Evolutionary conservation across 2,797 vertebrate genomes (phyloP).

Genomic region (Paratrypauchen microcephalus): DNA sequence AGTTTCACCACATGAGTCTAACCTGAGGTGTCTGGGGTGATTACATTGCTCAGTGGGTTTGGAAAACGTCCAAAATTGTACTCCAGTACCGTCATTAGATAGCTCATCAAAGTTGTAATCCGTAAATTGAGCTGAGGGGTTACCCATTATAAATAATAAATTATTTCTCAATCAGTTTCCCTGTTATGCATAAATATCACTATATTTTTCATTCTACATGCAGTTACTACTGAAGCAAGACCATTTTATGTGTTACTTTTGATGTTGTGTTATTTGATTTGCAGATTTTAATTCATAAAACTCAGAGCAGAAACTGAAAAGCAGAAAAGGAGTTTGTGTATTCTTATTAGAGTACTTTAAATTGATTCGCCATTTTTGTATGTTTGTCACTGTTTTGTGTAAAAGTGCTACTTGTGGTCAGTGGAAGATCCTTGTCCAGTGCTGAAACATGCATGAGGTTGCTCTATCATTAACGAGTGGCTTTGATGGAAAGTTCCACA

Average conservation of each 20-base stretch:
- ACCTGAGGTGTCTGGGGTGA: slow-evolving; percentile 26
- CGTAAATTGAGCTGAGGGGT: slow-evolving; percentile 48
- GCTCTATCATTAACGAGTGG: slow-evolving; percentile 69
- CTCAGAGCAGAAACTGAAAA: not conserved
- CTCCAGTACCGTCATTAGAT: slow-evolving; percentile 43
- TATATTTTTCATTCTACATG: not conserved
- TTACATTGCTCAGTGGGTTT: slow-evolving; percentile 21
- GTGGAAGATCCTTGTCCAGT: slow-evolving; percentile 59
- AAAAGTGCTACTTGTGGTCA: slow-evolving; percentile 25
- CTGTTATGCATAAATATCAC: slow-evolving; percentile 15
- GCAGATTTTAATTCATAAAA: not conserved
- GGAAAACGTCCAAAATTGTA: slow-evolving; percentile 38
- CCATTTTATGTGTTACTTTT: not conserved
- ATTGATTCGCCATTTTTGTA: not conserved
- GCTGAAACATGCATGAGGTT: slow-evolving; percentile 73
- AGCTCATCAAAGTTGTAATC: slow-evolving; percentile 57
- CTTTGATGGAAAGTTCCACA: slow-evolving; percentile 73
- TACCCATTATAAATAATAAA: slow-evolving; percentile 38
- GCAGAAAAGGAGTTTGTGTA: not conserved
- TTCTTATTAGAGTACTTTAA: not conserved
- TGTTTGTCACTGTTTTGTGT: slow-evolving; percentile 23
- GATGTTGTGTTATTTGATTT: not conserved
- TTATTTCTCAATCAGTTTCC: slow-evolving; percentile 25
- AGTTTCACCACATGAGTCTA: slow-evolving; percentile 8
- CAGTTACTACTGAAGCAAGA: not conserved